phyloP scores from a whole-genome alignment of 2,888 invertebrate species.

The Chaetogeoica ovagalla region DNA sequence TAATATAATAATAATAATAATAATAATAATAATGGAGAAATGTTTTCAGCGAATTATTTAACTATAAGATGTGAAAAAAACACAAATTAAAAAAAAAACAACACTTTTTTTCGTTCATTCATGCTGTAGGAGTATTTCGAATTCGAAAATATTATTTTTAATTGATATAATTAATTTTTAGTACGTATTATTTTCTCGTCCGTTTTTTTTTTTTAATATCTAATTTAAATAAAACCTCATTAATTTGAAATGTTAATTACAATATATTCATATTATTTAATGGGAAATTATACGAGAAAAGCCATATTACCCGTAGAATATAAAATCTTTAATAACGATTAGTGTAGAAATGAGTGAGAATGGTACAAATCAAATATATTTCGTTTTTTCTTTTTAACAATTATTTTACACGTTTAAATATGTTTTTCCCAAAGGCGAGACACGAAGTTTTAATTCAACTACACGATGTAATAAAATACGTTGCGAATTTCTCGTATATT shows the following conservation, averaged over 20 bases:
- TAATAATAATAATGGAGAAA: too few relatives aligned
- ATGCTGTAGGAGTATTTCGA: neutral
- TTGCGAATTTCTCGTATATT: neutral
- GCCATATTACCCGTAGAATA: neutral
- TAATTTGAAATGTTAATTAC: conserved; percentile 15
- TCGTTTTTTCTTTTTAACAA: too few relatives aligned
- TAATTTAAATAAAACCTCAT: neutral
- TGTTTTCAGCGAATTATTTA: too few relatives aligned
- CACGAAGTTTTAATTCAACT: too few relatives aligned
- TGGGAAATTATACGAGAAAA: conserved; percentile 25
- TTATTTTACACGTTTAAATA: too few relatives aligned
- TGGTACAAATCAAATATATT: too few relatives aligned
- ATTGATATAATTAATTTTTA: neutral
- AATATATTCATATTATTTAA: neutral
- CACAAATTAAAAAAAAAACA: neutral
- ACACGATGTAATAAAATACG: neutral
- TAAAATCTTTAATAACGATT: neutral
- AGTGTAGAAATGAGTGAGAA: too few relatives aligned
- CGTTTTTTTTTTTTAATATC: neutral
- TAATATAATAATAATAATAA: too few relatives aligned
- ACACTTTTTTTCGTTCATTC: neutral
- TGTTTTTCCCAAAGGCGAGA: too few relatives aligned
- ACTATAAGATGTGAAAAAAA: neutral
- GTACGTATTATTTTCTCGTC: neutral
- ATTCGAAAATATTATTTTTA: conserved; percentile 8